Conservation (phyloP, 1,140 invertebrate genomes). For the Popillia japonica region DNA sequence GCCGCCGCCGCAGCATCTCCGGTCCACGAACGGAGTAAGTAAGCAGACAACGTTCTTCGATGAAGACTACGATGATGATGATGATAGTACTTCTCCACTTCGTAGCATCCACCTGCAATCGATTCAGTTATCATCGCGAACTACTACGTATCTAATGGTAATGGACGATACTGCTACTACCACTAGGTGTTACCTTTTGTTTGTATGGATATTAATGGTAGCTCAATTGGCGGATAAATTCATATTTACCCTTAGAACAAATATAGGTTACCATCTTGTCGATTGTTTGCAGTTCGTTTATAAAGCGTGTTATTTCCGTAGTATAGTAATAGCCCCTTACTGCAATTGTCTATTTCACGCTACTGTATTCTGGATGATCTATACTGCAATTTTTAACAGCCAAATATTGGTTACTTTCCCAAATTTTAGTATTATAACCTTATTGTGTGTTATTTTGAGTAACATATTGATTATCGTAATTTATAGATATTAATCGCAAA, state of each 20-base stretch:
- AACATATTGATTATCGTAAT: too few species aligned
- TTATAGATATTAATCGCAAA: too few species aligned
- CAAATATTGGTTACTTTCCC: neutral
- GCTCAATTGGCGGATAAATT: neutral
- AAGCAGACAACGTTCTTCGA: conserved; percentile 39
- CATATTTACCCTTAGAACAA: too few species aligned
- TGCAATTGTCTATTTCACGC: too few species aligned
- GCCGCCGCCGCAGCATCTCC: conserved; percentile 40
- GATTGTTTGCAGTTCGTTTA: too few species aligned
- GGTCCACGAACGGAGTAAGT: conserved; percentile 29
- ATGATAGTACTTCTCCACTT: neutral
- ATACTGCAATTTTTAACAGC: neutral
- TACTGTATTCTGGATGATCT: too few species aligned
- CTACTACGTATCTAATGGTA: neutral
- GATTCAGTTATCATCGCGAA: neutral
- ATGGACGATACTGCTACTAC: neutral
- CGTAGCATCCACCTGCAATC: neutral
- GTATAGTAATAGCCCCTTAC: too few species aligned
- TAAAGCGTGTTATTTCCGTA: too few species aligned
- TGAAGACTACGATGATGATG: conserved; percentile 3
- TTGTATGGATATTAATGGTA: neutral
- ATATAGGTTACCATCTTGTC: too few species aligned
- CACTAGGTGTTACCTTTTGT: neutral
- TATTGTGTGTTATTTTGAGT: too few species aligned
- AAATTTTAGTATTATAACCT: too few species aligned